Evolutionary conservation across 2,113 vertebrate genomes (phyloP), one percentile per base, ranked within the genome.

Genomic region (Oncorhynchus tshawytscha): DNA sequence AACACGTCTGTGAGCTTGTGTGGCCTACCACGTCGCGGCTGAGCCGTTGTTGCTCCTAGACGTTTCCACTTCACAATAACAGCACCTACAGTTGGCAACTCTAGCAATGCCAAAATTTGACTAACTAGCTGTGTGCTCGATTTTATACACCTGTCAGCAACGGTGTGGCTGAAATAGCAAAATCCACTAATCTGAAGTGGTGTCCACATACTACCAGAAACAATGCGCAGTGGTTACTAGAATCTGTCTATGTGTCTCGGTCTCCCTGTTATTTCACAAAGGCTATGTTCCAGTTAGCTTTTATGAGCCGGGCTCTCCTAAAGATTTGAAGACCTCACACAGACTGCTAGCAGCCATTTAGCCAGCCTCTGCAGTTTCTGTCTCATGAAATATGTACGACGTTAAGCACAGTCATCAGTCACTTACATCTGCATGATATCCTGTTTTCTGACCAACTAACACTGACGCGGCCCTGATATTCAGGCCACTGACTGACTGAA

Each of bases 301-400:
- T n/a, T 60, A 13, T 57, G 51, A 57, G 18, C 12, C 3, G 51
- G 54, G 54, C 16, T 62, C 59, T 62, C 59, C 59, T 62, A n/a
- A 62, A 62, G n/a, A 22, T 22, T 62, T 22, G 2, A 22, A 24
- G 18, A 62, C 59, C 27, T 49, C 22, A 15, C 60, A 16, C 45
- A 71, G 4, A 57, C 54, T 71, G 49, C 15, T 16, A 65, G 71
- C 66, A 64, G 18, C 76, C 70, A 39, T 79, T 48, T 34, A 31
- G 24, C 39, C 60, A 1, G 49, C 80, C 79, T 70, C 78, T 77
- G 73, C 84, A 77, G 85, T 77, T 48, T 75, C 31, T 29, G 13
- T 71, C 71, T 88, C 85, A 90, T 91, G 69, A 91, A 92, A 88
- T 87, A 92, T 91, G 81, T 64, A 91, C 45, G 29, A 70, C n/a